Percentiles rank a stretch among this genome's conserved stretches.
Evolutionary conservation across 2,888 invertebrate species (phyloP).

Genomic region (Leptopterna dolabrata): DNA sequence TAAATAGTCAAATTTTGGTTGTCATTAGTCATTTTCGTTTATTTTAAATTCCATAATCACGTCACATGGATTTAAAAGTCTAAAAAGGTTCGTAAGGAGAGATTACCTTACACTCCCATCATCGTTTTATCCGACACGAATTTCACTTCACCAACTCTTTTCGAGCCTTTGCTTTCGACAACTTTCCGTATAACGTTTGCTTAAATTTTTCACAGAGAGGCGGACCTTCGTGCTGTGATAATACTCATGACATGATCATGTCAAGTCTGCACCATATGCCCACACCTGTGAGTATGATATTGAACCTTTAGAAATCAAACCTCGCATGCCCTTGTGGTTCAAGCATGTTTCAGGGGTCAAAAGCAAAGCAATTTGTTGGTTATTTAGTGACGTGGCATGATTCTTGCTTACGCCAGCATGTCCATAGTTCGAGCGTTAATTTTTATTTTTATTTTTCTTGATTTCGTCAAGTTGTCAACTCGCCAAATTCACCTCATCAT

Average conservation of each 20-base stretch:
- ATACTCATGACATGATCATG: constrained; percentile 71
- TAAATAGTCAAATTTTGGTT: not conserved
- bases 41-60: constrained; percentile 2
- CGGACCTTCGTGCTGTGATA: constrained; percentile 67
- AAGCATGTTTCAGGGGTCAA: constrained; percentile 27
- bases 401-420: constrained; percentile 48
- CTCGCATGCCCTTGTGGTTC: constrained; percentile 28
- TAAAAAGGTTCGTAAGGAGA: not conserved
- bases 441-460: not conserved
- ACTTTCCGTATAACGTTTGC: constrained; percentile 19
- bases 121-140: not conserved
- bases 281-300: constrained; percentile 70
- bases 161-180: not conserved
- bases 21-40: not conserved
- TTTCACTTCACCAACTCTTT: not conserved
- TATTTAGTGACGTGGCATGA: constrained; percentile 41
- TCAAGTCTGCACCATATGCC: constrained; percentile 73
- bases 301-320: not conserved
- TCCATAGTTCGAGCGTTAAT: constrained; percentile 4
- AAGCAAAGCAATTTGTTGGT: constrained; percentile 9
- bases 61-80: not conserved
- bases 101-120: constrained; percentile 2
- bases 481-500: not conserved
- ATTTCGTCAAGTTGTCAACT: constrained; percentile 16
- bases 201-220: constrained; percentile 67